These are phyloP conservation scores for Tachina lurida DNA, from an alignment of 2,888 invertebrate genomes.

Conservation along the genomic window DNA sequence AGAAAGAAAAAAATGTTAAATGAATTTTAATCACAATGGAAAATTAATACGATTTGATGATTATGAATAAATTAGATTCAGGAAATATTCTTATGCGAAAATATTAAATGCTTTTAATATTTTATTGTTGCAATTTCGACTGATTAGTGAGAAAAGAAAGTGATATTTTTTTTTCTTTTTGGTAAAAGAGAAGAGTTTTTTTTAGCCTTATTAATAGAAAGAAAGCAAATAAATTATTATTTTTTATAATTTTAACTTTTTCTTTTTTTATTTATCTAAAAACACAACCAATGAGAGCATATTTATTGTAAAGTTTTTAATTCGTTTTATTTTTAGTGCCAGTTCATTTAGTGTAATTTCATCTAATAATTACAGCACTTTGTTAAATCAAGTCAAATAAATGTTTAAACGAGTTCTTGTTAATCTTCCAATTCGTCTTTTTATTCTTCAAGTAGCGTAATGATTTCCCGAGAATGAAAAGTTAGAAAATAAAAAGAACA, in stretches of 20 bases:
- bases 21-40: conserved; percentile 23
- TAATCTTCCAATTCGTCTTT: not conserved
- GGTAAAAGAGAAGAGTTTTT: not conserved
- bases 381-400: conserved; percentile 38
- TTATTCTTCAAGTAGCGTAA: conserved; percentile 46
- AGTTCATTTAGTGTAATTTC: conserved; percentile 52
- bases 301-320: conserved; percentile 74
- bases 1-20: conserved; percentile 32
- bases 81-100: conserved; percentile 56
- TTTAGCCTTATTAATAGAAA: not conserved
- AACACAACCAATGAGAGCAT: conserved; percentile 84
- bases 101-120: conserved; percentile 43
- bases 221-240: conserved; percentile 17
- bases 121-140: conserved; percentile 9
- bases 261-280: conserved; percentile 78
- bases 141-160: conserved; percentile 14
- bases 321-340: conserved; percentile 65
- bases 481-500: not conserved
- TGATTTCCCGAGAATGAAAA: conserved; percentile 20
- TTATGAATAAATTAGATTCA: conserved; percentile 22
- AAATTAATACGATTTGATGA: conserved; percentile 9
- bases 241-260: conserved; percentile 59
- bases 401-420: not conserved
- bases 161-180: not conserved
- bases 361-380: conserved; percentile 1